Base-by-base conservation (phyloP, 2,113 vertebrate genomes). In the Galeopterus variegatus region DNA sequence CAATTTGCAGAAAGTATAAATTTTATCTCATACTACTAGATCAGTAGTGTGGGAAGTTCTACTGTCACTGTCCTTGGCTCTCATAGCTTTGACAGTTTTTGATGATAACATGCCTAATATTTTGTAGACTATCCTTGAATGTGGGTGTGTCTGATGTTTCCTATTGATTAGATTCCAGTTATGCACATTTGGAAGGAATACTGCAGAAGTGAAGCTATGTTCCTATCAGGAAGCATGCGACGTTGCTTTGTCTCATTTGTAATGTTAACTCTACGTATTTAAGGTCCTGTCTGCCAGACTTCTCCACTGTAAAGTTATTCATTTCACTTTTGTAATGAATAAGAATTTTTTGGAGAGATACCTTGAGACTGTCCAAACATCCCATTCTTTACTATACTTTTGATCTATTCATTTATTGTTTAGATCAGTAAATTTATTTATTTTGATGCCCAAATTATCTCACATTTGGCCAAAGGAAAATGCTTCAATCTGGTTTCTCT, bases 21-120 rank as follows among this genome's bases (percentile, higher is more conserved):
- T 79, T 83, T 93, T 75, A 75, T 69, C 8, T 88, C 33, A 12
- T 70, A 60, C 41, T 70, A 60, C 41, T 75, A 23, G 5, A 45
- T 95, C 62, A 72, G 50, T 85, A 82, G 4, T 70, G 56, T 87
- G 36, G 48, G 65, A 93, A 67, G n/a, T 62, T 91, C 26, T 91
- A 52, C 5, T 62, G 10, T 69, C 58, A 84, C 6, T 95, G 83
- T 94, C 15, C 36, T 89, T 81, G 36, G 54, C 8, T 84, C 60
- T 82, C 19, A 33, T 14, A 93, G 48, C 1, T 81, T 81, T 65
- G 31, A 84, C 33, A n/a, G 4, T 28, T 28, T 83, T 96, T 54
- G 65, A 81, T 89, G 8, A 93, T 36, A 82, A n/a, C 12, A 88
- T 9, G 17, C 21, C 24, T 79, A 3, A 64, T 89, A 73, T 83